Percentiles rank a stretch among this genome's conserved stretches.
phyloP scores from a whole-genome alignment of 2,888 invertebrate genomes.

The Sphaerophoria rueppellii region DNA sequence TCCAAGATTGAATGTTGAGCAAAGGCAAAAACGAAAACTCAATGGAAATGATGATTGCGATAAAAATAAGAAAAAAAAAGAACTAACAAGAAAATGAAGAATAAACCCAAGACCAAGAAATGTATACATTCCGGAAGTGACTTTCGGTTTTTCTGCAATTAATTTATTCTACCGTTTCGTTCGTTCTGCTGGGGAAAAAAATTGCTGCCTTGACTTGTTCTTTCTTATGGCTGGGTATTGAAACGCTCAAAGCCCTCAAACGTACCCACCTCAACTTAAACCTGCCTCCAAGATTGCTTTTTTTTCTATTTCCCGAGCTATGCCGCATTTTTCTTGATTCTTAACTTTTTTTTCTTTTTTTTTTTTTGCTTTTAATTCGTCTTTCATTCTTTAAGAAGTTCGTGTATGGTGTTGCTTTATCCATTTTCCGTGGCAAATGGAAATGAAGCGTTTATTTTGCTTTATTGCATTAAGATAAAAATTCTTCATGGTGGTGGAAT shows the following conservation, averaged over 20 bases:
- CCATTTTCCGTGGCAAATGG: constrained; percentile 78
- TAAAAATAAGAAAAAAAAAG: constrained; percentile 24
- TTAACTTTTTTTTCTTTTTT: constrained; percentile 54
- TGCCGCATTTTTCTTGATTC: constrained; percentile 75
- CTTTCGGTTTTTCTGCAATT: constrained; percentile 79
- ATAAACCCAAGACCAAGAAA: constrained; percentile 55
- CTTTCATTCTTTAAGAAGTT: constrained; percentile 18
- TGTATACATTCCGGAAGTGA: constrained; percentile 78
- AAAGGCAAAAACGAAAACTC: neutral
- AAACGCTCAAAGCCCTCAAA: constrained; percentile 18
- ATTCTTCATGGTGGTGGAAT: constrained; percentile 72
- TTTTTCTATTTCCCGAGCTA: constrained; percentile 25
- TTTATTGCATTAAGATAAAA: constrained; percentile 78
- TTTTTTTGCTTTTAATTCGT: constrained; percentile 20
- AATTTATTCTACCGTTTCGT: constrained; percentile 76
- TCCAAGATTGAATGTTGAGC: constrained; percentile 44
- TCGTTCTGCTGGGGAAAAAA: neutral
- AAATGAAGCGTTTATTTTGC: constrained; percentile 81
- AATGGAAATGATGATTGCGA: constrained; percentile 38
- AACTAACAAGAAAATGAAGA: constrained; percentile 24
- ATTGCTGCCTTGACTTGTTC: too few species aligned
- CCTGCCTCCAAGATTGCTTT: constrained; percentile 28
- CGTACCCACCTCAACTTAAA: too few species aligned
- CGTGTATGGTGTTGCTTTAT: constrained; percentile 17
- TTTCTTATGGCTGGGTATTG: constrained; percentile 50